These are phyloP conservation scores for Cynocephalus volans DNA, from an alignment of 2,113 vertebrate species.

Conservation along the genomic window DNA sequence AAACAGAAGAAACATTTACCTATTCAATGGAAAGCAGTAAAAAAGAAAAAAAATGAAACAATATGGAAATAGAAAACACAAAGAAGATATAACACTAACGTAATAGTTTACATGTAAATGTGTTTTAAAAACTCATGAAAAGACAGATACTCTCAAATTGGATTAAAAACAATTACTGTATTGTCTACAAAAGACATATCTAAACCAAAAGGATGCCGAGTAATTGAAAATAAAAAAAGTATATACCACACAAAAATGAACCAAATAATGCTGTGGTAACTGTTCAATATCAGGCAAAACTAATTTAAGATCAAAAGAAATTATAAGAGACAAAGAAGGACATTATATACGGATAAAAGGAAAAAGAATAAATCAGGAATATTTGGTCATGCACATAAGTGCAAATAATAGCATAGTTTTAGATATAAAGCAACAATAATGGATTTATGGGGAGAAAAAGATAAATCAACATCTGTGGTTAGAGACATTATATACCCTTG, in stretches of 20 bases:
- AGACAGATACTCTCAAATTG: background rate
- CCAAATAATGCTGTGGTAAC: background rate
- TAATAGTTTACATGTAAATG: background rate
- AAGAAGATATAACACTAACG: background rate
- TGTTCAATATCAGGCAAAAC: background rate
- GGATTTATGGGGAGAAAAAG: background rate
- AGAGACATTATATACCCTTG: background rate
- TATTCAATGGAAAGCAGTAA: background rate
- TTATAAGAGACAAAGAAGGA: background rate
- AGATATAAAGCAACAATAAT: background rate
- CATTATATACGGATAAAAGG: background rate
- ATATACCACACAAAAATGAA: background rate
- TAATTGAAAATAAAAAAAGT: background rate
- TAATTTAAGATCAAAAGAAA: background rate
- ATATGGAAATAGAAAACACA: background rate
- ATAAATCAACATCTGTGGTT: background rate
- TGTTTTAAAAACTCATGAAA: background rate
- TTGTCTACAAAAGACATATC: background rate
- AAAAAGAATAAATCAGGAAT: background rate
- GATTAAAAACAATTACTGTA: background rate
- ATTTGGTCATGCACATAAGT: background rate
- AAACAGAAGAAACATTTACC: background rate
- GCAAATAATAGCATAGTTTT: background rate
- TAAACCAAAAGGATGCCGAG: background rate
- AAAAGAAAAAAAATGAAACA: background rate